Conservation (phyloP, 2,888 invertebrate genomes). For the Aethes cnicana region DNA sequence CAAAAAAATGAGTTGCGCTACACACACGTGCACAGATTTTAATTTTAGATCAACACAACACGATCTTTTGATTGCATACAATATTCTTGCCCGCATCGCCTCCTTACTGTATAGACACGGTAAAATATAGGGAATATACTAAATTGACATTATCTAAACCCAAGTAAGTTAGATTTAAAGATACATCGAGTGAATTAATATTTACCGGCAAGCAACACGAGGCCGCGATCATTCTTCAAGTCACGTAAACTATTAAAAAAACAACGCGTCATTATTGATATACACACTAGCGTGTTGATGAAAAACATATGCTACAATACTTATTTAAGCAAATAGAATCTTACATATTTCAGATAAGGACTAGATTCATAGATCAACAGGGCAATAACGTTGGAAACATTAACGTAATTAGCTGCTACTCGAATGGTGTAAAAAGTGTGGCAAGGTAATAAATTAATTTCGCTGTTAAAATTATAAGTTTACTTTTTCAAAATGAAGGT, state of each 20-base stretch:
- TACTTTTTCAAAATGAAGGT: no score
- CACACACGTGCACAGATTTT: conserved; percentile 50
- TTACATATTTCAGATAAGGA: background rate
- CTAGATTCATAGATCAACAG: background rate
- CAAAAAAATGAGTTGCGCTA: conserved; percentile 40
- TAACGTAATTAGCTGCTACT: conserved; percentile 1
- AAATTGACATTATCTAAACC: background rate
- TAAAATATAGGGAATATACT: background rate
- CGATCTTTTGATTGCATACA: conserved; percentile 44
- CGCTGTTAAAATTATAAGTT: background rate
- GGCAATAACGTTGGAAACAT: background rate
- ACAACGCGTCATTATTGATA: conserved; percentile 18
- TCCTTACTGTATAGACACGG: conserved; percentile 8
- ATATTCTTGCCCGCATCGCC: conserved; percentile 13
- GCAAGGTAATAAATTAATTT: background rate
- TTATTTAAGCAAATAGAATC: background rate
- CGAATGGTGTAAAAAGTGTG: conserved; percentile 6
- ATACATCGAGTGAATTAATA: conserved; percentile 23
- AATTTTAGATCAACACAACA: conserved; percentile 65
- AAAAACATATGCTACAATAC: conserved; percentile 16
- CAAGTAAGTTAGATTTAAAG: conserved; percentile 14
- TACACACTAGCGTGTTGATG: conserved; percentile 14
- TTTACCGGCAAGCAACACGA: conserved; percentile 29
- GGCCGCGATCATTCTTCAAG: conserved; percentile 26
- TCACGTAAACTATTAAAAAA: conserved; percentile 25